Evolutionary conservation across 2,888 invertebrate genomes (phyloP), one percentile per base, ranked within the genome.

Genomic region (Cotesia congregata): DNA sequence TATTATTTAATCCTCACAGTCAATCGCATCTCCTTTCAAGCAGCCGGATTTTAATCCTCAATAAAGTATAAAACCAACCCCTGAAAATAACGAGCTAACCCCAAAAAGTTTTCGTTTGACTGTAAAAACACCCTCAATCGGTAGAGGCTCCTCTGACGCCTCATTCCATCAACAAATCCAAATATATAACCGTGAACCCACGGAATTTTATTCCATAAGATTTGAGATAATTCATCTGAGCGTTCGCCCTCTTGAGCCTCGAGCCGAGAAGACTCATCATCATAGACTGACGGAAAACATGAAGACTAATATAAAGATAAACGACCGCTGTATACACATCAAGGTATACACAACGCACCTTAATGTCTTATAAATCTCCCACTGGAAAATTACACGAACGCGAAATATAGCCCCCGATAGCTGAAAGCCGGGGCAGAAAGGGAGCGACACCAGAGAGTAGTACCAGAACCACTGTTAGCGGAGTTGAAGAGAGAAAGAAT

Each of bases 351-450:
- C 83, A 82, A 81, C 86, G 84, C 87, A 88, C 87, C 86, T 88
- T 87, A 87, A 89, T 88, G 87, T 87, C 87, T 85, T 86, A 88
- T 88, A 88, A 88, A 88, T 89, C 88, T 87, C 83, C 84, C 81
- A 86, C 85, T 86, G 85, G 87, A 88, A 89, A 89, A 89, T 89
- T 88, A 88, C 88, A 86, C 85, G 86, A 85, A 87, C 87, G 87
- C 83, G 81, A 85, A 84, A 85, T 84, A 84, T 83, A 76, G 72
- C 69, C 77, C 70, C 77, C 70, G 76, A 73, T 77, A 76, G 73
- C 86, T 89, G 88, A 88, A 90, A 90, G 82, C 86, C 72, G 81
- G 80, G 79, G 77, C 76, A 77, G 78, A 79, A 81, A 79, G 79
- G 76, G 72, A 62, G 62, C 62, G 20, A 17, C n/a, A 62, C n/a